A percentile compares a stretch with the other conserved stretches of the same genome.
Conservation (phyloP, 1,140 invertebrate genomes). For the Neodiprion pinetum region DNA sequence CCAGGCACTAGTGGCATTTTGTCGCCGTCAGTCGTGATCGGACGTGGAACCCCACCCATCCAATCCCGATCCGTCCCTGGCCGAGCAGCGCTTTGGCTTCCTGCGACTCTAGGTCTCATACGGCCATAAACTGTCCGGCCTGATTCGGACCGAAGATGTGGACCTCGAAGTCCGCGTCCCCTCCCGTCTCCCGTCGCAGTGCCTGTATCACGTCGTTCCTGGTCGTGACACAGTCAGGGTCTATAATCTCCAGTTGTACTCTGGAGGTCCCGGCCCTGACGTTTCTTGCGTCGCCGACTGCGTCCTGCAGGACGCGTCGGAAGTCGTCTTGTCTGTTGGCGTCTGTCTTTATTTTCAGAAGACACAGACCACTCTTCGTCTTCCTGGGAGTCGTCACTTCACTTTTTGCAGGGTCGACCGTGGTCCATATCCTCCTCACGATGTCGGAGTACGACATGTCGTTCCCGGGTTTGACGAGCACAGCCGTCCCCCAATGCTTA, state of each 20-base stretch:
- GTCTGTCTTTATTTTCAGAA: slow-evolving; percentile 17
- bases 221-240: no score
- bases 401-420: not conserved
- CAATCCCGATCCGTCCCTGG: slow-evolving; percentile 11
- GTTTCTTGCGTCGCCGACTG: slow-evolving; percentile 7
- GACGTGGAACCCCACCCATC: not conserved
- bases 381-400: slow-evolving; percentile 17
- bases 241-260: no score
- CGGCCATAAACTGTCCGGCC: not conserved
- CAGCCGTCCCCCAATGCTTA: not conserved
- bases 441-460: not conserved
- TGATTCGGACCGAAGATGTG: no score
- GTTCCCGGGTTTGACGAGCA: slow-evolving; percentile 5
- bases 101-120: no score
- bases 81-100: slow-evolving; percentile 1
- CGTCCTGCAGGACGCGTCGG: not conserved
- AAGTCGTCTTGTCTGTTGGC: slow-evolving; percentile 15
- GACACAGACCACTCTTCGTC: slow-evolving; percentile 19
- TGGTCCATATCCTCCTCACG: no score
- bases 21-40: no score
- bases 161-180: no score
- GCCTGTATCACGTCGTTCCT: slow-evolving; percentile 10
- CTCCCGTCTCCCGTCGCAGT: slow-evolving; percentile 9
- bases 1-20: not conserved
- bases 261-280: slow-evolving; percentile 12